Percentiles rank a stretch among this genome's conserved stretches.
Evolutionary conservation across 2,797 vertebrate species (phyloP).

Genomic region (Scolopax rusticola): DNA sequence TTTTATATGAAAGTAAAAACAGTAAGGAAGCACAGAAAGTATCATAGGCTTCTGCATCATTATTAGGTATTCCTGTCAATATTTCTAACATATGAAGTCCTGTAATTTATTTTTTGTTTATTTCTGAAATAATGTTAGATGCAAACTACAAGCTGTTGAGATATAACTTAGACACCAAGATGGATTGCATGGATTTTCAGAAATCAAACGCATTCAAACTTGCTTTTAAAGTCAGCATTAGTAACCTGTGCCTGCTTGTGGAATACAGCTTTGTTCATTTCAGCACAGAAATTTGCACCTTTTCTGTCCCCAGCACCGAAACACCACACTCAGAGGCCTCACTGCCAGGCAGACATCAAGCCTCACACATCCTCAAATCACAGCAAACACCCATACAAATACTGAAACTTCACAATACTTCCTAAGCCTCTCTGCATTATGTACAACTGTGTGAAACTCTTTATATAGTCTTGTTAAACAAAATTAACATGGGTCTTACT

Average conservation of each 20-base stretch:
- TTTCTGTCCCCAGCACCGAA: not conserved
- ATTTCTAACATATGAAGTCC: not conserved
- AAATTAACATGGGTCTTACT: not conserved
- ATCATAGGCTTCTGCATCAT: not conserved
- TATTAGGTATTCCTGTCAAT: not conserved
- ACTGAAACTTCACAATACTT: not conserved
- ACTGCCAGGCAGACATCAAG: not conserved
- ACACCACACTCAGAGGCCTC: not conserved
- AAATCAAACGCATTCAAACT: not conserved
- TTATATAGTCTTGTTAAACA: not conserved
- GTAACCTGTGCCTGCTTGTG: not conserved
- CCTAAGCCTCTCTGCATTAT: not conserved
- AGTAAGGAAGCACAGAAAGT: not conserved
- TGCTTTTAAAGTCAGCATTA: not conserved
- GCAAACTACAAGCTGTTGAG: not conserved
- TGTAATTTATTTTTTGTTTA: not conserved
- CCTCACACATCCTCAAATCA: not conserved
- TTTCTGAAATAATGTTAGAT: not conserved
- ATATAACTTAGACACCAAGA: not conserved
- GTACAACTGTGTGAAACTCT: not conserved
- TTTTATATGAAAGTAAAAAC: not conserved
- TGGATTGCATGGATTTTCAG: not conserved
- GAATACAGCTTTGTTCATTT: not conserved
- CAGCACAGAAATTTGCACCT: not conserved
- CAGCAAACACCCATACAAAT: not conserved